Evolutionary conservation across 2,888 invertebrate genomes (phyloP).

Genomic region (Ephialtes manifestator): DNA sequence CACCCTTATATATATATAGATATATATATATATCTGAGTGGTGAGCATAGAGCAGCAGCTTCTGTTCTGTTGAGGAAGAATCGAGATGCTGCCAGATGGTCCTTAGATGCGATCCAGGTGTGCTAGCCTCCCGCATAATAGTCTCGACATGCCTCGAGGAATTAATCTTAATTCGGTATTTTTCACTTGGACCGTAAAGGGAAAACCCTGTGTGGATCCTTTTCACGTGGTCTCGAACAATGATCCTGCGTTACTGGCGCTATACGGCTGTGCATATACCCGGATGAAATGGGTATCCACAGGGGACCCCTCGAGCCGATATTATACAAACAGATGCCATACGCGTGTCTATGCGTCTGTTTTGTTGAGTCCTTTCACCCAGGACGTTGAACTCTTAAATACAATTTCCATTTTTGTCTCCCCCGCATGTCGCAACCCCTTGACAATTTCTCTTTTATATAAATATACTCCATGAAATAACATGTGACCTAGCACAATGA

Average conservation of each 20-base stretch:
- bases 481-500: no score
- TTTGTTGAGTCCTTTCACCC: conserved; percentile 14
- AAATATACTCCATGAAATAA: background rate
- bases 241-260: conserved; percentile 19
- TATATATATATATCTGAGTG: background rate
- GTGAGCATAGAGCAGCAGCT: background rate
- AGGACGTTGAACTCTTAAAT: conserved; percentile 63
- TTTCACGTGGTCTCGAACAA: conserved; percentile 58
- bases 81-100: conserved; percentile 57
- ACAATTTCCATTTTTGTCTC: conserved; percentile 46
- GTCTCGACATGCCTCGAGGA: conserved; percentile 5
- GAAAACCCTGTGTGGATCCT: conserved; percentile 41
- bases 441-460: background rate
- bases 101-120: conserved; percentile 59
- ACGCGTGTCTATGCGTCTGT: conserved; percentile 26
- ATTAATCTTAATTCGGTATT: conserved; percentile 65
- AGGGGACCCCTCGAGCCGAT: conserved; percentile 40
- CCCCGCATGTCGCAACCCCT: conserved; percentile 19
- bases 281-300: conserved; percentile 60
- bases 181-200: conserved; percentile 54
- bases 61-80: conserved; percentile 28
- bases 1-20: no score
- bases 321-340: conserved; percentile 56
- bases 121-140: conserved; percentile 62
- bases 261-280: conserved; percentile 8